These are phyloP conservation scores for Stylophora pistillata DNA, from an alignment of 64 coral and sea anemone genomes.

Conservation along the genomic window DNA sequence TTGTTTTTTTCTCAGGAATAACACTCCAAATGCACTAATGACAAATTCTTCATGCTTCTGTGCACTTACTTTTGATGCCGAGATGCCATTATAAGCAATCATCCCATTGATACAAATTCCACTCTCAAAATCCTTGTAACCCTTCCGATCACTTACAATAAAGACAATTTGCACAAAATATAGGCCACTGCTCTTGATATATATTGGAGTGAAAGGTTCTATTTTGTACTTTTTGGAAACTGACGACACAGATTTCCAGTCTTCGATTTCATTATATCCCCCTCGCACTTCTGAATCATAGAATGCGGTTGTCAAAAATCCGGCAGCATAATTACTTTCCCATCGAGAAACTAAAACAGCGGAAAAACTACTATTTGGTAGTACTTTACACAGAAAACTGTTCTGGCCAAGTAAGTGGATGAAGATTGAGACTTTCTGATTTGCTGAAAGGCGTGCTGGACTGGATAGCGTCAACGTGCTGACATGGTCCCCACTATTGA, in stretches of 20 bases:
- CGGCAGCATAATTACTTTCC: conserved; percentile 16
- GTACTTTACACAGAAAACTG: neutral
- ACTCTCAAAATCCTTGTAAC: neutral
- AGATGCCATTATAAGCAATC: neutral
- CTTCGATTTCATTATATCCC: neutral
- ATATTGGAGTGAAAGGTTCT: neutral
- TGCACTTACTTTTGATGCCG: neutral
- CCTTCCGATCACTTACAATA: neutral
- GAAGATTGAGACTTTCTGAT: neutral
- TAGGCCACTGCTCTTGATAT: conserved; percentile 6
- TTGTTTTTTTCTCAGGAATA: conserved; percentile 11
- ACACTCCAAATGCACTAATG: conserved; percentile 19
- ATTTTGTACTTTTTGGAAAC: neutral
- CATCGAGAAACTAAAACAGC: conserved; percentile 9
- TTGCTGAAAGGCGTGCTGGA: neutral
- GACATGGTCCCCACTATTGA: neutral
- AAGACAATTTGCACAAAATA: conserved; percentile 8
- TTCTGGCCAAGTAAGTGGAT: neutral
- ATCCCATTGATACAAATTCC: neutral
- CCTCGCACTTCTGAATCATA: fast-evolving
- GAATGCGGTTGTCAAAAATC: neutral
- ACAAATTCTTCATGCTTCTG: neutral
- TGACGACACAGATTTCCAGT: neutral
- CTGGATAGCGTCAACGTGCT: conserved; percentile 12
- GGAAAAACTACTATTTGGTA: conserved; percentile 30